Base-by-base conservation (phyloP, 2,113 vertebrate genomes). In the Sinocyclocheilus anshuiensis region DNA sequence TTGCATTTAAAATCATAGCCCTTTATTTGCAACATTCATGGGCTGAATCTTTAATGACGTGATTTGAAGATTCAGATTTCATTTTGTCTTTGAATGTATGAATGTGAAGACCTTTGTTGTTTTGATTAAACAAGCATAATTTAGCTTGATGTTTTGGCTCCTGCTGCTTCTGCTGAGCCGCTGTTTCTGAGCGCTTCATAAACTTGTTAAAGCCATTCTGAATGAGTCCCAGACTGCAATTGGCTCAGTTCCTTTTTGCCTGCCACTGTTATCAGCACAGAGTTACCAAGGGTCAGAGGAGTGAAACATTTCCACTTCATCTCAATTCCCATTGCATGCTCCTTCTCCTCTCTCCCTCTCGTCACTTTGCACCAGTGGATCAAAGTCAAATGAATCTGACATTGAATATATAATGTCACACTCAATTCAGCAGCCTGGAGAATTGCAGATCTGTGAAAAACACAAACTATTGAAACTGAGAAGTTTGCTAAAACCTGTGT, bases 281-380 rank as follows among this genome's bases (percentile, higher is more conserved):
- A 55, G 36, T 75, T 80, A 79, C 26, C 57, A 57, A 45, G n/a
- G n/a, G 20, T 57, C 53, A 71, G 22, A 83, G 10, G 16, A 79
- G 42, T 45, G 39, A n/a, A 76, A 36, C 26, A 83, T 83, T 83
- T 83, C 29, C 45, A 71, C 71, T 77, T 57, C 48, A 81, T 85
- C 36, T 59, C 20, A 78, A 61, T 77, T 83, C 80, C 36, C 33
- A 42, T 67, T 71, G 42, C 67, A 77, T 1, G 10, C 36, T 18
- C 4, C 48, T 33, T 55, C 7, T 24, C 65, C 33, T 50, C 48
- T 86, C 39, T 59, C 53, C 24, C 18, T 67, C 26, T 59, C 72
- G 20, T 26, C 55, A 82, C 42, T 22, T 82, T 67, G 48, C 8
- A 9, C 39, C 4, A 74, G 26, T 83, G 77, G 77, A 72, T 88